A percentile compares a stretch with the other conserved stretches of the same genome.
Evolutionary conservation across 2,113 vertebrate species (phyloP).

Genomic region (Tenrec ecaudatus): DNA sequence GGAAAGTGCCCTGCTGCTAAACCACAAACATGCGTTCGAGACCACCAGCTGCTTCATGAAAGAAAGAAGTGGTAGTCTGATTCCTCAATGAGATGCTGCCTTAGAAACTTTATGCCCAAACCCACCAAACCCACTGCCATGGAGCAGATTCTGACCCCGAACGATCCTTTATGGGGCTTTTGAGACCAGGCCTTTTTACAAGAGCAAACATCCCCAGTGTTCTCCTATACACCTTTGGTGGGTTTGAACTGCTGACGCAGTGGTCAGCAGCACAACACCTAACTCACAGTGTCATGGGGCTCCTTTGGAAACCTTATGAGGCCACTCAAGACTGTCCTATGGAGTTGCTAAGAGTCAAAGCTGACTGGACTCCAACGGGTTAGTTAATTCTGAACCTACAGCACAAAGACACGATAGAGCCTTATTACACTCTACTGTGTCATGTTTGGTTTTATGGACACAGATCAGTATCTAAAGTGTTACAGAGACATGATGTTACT

Average conservation of each 20-base stretch:
- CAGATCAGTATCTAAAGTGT: constrained; percentile 11
- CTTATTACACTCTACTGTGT: neutral
- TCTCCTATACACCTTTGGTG: no score
- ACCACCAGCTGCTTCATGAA: neutral
- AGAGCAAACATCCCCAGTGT: no score
- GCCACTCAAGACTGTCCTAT: neutral
- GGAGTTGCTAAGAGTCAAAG: neutral
- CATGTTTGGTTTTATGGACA: neutral
- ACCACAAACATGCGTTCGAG: neutral
- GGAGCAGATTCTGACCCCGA: no score
- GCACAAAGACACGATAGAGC: neutral
- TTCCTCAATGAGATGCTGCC: neutral
- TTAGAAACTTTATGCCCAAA: no score
- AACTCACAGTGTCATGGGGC: no score
- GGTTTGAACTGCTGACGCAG: no score
- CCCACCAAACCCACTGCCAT: no score
- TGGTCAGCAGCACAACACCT: no score
- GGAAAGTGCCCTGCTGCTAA: neutral
- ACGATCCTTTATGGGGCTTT: no score
- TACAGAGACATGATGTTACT: neutral
- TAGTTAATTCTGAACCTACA: neutral
- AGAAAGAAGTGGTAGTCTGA: neutral
- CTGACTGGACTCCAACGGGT: neutral
- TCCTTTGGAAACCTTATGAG: no score
- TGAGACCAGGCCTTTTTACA: no score